Percentiles rank a stretch among this genome's conserved stretches.
phyloP scores from a whole-genome alignment of 2,797 vertebrate species.

The Sebastes hubbsi region DNA sequence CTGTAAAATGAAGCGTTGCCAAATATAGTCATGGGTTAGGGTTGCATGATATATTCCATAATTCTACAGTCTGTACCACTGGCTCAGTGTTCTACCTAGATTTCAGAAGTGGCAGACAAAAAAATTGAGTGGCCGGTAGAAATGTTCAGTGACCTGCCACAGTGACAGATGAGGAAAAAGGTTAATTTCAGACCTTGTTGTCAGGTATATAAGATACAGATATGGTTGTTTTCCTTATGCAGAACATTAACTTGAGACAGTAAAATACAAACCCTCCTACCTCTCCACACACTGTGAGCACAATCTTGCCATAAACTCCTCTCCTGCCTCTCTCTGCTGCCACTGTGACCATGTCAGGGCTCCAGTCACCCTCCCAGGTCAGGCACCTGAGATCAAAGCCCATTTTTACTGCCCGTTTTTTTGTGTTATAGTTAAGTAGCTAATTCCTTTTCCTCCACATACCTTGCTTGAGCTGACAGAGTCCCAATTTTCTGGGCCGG shows the following conservation, averaged over 20 bases:
- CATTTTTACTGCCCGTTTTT: background rate
- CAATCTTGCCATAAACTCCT: constrained; percentile 85
- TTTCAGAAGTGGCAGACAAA: too few relatives aligned
- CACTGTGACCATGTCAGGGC: constrained; percentile 76
- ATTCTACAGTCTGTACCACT: too few relatives aligned
- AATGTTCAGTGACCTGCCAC: too few relatives aligned
- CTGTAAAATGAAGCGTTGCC: too few relatives aligned
- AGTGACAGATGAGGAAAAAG: too few relatives aligned
- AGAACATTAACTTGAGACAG: background rate
- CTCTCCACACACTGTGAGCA: constrained; percentile 84
- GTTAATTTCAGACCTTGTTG: too few relatives aligned
- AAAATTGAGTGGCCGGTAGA: too few relatives aligned
- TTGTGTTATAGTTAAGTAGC: background rate
- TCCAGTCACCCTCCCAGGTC: constrained; percentile 89
- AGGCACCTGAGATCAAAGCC: constrained; percentile 80
- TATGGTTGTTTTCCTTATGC: background rate
- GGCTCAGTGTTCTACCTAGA: too few relatives aligned
- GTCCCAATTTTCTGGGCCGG: constrained; percentile 81
- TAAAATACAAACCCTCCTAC: constrained; percentile 57
- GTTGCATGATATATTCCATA: too few relatives aligned
- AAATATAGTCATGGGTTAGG: too few relatives aligned
- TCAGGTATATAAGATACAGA: background rate
- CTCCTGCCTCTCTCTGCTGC: constrained; percentile 78
- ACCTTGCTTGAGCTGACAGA: constrained; percentile 80
- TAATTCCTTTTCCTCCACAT: background rate